These are phyloP conservation scores for Hypotaenidia okinawae DNA, from an alignment of 2,797 vertebrate genomes.

Conservation along the genomic window DNA sequence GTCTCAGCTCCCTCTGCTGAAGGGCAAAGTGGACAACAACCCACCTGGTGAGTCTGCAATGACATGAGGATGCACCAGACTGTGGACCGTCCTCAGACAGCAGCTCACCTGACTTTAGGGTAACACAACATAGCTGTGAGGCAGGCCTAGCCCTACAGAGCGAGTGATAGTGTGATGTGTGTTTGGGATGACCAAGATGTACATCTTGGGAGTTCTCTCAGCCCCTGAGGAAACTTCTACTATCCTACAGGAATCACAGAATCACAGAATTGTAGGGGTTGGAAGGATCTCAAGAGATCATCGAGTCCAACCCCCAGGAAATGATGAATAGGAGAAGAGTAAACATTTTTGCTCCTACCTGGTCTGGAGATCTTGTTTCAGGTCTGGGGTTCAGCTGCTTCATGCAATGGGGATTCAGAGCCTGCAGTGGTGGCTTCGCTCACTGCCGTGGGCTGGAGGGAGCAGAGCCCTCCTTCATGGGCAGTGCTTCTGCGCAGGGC, in stretches of 20 bases:
- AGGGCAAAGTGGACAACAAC: rapidly evolving
- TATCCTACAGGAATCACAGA: neutral
- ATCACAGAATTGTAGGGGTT: too few relatives aligned
- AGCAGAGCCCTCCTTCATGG: neutral
- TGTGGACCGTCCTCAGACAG: neutral
- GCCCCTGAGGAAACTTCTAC: neutral
- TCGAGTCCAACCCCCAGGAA: neutral
- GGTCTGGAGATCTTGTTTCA: neutral
- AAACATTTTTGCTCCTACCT: neutral
- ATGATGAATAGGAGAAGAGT: neutral
- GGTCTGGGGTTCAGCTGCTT: neutral
- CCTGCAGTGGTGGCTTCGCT: neutral
- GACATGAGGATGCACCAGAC: neutral
- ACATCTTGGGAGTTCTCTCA: neutral
- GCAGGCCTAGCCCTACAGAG: neutral
- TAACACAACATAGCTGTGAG: neutral
- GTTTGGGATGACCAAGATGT: neutral
- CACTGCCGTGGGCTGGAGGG: rapidly evolving
- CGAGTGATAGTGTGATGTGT: rapidly evolving
- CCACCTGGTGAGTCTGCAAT: rapidly evolving
- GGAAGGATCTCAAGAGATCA: too few relatives aligned
- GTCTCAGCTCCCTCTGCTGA: neutral
- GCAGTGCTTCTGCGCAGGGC: neutral
- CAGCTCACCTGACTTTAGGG: neutral
- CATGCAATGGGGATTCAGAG: rapidly evolving